Base-by-base conservation (phyloP, 2,797 vertebrate species). In the Heterohyrax brucei region DNA sequence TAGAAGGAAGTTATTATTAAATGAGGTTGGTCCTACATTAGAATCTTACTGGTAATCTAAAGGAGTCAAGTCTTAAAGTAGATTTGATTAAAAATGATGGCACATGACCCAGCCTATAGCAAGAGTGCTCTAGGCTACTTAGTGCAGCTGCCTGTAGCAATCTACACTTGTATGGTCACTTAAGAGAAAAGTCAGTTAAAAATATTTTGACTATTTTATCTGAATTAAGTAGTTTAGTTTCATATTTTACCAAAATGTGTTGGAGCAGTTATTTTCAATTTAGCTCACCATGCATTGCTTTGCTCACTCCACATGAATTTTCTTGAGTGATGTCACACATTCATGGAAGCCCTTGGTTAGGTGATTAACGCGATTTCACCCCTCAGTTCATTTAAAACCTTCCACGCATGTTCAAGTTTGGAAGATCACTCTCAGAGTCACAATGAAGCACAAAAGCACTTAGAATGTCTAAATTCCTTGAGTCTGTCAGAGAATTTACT, bases 1-100 rank as follows among this genome's bases (percentile, higher is more conserved):
- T 76, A 83, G 72, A 68, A 91, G 46, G 28, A 82, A 59, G 39
- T 78, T 44, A 61, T 78, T 92, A 87, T 90, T 78, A 82, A 94
- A 66, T 86, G 39, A 94, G 95, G 33, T 80, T 87, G 21, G 7
- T 87, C 90, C n/a, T 92, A 19, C 24, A 48, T 7, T 86, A 33
- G 39, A 95, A 83, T 91, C 82, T 96, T 92, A 94, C 24, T 73
- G 50, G 22, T 66, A 53, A 89, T 81, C 53, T 33, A 83, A 96
- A 30, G 18, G 24, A 83, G 18, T 46, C 28, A 59, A 77, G 85
- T 73, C 44, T 93, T 87, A 83, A 95, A 48, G 4, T 59, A 44
- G 53, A 73, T 72, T 94, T 72, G 68, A 72, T 6, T 83, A 59
- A 89, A 70, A 80, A 19, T 46, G 16, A 6, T 39, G 33, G 24